Evolutionary conservation across 2,797 vertebrate species (phyloP), one percentile per base, ranked within the genome.

Genomic region (Agapornis canus): DNA sequence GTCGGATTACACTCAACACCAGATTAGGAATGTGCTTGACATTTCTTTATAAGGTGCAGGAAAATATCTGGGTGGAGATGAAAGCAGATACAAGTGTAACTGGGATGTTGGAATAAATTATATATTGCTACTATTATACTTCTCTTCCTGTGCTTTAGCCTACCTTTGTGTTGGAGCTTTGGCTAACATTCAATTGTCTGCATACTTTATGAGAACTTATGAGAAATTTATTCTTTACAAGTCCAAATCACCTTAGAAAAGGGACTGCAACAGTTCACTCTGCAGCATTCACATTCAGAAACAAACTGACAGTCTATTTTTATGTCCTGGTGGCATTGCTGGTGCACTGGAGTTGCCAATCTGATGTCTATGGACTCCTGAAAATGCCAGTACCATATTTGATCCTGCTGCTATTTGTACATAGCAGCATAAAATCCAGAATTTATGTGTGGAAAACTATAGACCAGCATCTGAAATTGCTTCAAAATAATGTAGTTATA

Each of bases 41-140:
- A 95, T 96, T 95, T 97, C 95, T 97, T 97, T 96, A 97, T 96
- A 97, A 92, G 84, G 92, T 95, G 95, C 92, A 94, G 91, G 94
- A 90, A 96, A 96, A 95, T 94, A 96, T 73, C 97, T 96, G 95
- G 92, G 92, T 92, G 88, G 91, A 96, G 92, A 96, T 95, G 94
- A 95, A 95, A 97, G 96, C 91, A 95, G 92, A 95, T 96, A 95
- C 90, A 96, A 96, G 94, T 91, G 94, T 94, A 95, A 91, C 92
- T 72, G 76, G 82, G 84, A 93, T 95, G 95, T 79, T 96, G 94
- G 94, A 97, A 95, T 96, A 96, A 96, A 95, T 96, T 94, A 96
- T 92, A 86, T 88, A 95, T 97, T 86, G 92, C 87, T 96, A 88
- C 92, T 94, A 86, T 92, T 97, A 89, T 89, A 81, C 76, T 94